Conservation (phyloP, 1,140 invertebrate species). For the Galendromus occidentalis region DNA sequence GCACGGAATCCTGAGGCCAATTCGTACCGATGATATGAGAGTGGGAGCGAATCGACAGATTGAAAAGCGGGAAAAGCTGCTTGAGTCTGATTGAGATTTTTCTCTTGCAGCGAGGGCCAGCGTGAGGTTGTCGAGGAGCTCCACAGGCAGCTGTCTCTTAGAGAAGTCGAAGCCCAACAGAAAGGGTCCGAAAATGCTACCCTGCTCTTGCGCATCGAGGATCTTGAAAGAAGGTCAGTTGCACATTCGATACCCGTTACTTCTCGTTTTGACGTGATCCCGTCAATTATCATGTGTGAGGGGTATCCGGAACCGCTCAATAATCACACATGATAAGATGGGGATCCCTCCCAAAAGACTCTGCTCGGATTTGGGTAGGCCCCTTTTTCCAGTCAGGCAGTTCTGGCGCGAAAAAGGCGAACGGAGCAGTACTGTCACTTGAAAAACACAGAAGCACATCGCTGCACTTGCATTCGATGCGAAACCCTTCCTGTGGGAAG, state of each 20-base stretch:
- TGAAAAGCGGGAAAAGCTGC: constrained; percentile 14
- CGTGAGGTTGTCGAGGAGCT: constrained; percentile 14
- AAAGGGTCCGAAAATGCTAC: neutral
- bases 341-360: no score
- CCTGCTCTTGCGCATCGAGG: constrained; percentile 9
- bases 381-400: no score
- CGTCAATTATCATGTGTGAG: neutral
- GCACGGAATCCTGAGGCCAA: constrained; percentile 11
- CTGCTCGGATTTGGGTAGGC: no score
- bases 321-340: no score
- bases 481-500: no score
- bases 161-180: constrained; percentile 11
- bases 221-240: constrained; percentile 4
- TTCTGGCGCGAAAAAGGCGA: no score
- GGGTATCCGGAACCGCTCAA: no score
- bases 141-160: constrained; percentile 11
- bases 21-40: no score
- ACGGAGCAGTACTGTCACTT: no score
- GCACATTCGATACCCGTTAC: neutral
- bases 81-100: neutral
- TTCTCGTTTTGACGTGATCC: neutral
- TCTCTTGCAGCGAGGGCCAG: constrained; percentile 13
- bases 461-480: no score
- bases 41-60: no score
- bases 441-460: no score